phyloP scores from a whole-genome alignment of 92 coral and sea anemone genomes.

The Heliopora coerulea region DNA sequence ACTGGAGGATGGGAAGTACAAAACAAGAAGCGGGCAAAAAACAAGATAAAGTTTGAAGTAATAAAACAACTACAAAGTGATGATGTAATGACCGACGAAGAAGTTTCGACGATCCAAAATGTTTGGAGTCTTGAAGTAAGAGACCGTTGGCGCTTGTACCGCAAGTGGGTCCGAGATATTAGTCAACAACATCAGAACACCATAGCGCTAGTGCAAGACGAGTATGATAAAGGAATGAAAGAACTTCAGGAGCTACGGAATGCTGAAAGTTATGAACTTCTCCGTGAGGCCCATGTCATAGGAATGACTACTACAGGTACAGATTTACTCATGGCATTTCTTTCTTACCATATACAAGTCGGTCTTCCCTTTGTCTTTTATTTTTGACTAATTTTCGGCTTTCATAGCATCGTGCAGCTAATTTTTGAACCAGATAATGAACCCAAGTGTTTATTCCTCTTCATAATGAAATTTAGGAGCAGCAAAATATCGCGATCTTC shows the following conservation, averaged over 20 bases:
- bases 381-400: too few relatives aligned
- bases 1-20: constrained; percentile 53
- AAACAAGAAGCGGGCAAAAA: constrained; percentile 18
- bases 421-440: too few relatives aligned
- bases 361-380: too few relatives aligned
- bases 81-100: constrained; percentile 46
- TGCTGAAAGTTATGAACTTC: constrained; percentile 46
- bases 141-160: constrained; percentile 61
- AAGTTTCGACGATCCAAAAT: constrained; percentile 34
- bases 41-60: constrained; percentile 39
- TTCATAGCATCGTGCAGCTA: too few relatives aligned
- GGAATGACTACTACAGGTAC: constrained; percentile 72
- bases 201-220: constrained; percentile 13
- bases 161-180: constrained; percentile 57
- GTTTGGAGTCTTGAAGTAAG: constrained; percentile 56
- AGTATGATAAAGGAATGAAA: constrained; percentile 25
- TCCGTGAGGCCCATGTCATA: constrained; percentile 51
- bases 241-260: constrained; percentile 35
- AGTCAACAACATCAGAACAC: constrained; percentile 4
- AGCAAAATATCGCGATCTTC: constrained; percentile 43
- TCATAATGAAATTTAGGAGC: constrained; percentile 38
- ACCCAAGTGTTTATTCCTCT: neutral
- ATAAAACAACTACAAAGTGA: constrained; percentile 21
- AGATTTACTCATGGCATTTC: too few relatives aligned
- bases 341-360: too few relatives aligned